A percentile compares a stretch with the other conserved stretches of the same genome.
Evolutionary conservation across 37 sponge, comb jelly and placozoan genomes (phyloP).

Genomic region (Agelas oroides): DNA sequence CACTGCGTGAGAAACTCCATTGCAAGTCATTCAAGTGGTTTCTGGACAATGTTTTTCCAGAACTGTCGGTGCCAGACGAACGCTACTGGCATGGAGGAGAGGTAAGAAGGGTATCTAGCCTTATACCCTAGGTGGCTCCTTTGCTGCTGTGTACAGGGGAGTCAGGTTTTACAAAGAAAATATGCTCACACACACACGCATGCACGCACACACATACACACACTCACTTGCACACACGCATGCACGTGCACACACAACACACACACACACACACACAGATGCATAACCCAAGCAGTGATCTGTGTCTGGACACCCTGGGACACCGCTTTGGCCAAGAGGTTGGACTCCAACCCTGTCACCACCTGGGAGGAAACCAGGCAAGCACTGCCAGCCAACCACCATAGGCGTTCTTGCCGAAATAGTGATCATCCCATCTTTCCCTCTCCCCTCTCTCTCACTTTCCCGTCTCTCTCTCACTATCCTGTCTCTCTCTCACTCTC

Average conservation of each 20-base stretch:
- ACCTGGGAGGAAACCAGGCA: constrained; percentile 70
- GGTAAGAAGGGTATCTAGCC: constrained; percentile 23
- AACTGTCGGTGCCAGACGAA: constrained; percentile 22
- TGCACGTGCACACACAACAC: no score
- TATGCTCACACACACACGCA: neutral
- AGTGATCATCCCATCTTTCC: neutral
- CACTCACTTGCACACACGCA: no score
- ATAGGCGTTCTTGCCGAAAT: neutral
- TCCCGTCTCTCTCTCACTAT: no score
- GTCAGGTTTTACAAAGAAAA: neutral
- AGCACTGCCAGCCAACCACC: neutral
- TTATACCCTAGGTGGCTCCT: no score
- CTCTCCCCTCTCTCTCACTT: neutral
- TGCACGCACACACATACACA: no score
- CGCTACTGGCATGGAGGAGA: constrained; percentile 34
- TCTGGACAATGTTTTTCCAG: no score
- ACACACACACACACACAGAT: no score
- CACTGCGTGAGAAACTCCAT: no score
- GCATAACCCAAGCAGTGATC: constrained; percentile 31
- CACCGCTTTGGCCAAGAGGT: constrained; percentile 59
- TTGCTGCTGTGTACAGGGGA: no score
- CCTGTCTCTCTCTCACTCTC: no score
- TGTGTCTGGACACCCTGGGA: constrained; percentile 72
- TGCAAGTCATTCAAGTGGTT: no score
- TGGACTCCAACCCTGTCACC: constrained; percentile 68